Evolutionary conservation across 2,797 vertebrate species (phyloP), one percentile per base, ranked within the genome.

Genomic region (Gallirallus australis): DNA sequence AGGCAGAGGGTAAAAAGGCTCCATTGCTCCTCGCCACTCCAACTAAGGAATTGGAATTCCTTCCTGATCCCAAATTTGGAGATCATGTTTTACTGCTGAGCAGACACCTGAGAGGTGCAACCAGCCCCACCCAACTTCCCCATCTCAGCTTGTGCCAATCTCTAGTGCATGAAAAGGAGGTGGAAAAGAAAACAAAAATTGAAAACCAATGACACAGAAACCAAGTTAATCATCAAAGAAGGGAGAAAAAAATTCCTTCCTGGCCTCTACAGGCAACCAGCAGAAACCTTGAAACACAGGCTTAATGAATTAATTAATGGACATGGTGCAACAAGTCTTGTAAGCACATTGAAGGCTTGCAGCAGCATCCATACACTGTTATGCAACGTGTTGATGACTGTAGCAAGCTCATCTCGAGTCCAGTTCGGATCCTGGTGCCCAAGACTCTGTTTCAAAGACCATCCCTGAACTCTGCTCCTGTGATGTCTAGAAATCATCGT

Each of bases 101-200:
- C 83, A 90, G 54, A 50, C 86, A 79, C 42, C 63, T 7, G 52
- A 70, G 82, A 92, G 68, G 31, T 45, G 35, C 64, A 66, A 39
- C 30, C 94, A 68, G 33, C 87, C 73, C 95, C 94, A 89, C 68
- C 94, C 94, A 78, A 12, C 68, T 31, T 70, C 84, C 79, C 76
- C 78, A 86, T 54, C 59, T 39, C 70, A 64, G 33, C 5, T 50
- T 40, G 20, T 24, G 66, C 86, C 89, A 18, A 79, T 40, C 87
- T 79, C 47, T 85, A 72, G 57, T 2, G 68, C 76, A 18, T 40
- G 61, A 65, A 94, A 94, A 86, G 64, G 50, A 86, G 94, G 87
- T 88, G 93, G 94, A 86, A 95, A 96, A 93, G 87, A 94, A 95
- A 97, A 95, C 91, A 95, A 96, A 93, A 95, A 5, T 91, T 86